Base-by-base conservation (phyloP, 2,888 invertebrate genomes). In the Octonoba sinensis region DNA sequence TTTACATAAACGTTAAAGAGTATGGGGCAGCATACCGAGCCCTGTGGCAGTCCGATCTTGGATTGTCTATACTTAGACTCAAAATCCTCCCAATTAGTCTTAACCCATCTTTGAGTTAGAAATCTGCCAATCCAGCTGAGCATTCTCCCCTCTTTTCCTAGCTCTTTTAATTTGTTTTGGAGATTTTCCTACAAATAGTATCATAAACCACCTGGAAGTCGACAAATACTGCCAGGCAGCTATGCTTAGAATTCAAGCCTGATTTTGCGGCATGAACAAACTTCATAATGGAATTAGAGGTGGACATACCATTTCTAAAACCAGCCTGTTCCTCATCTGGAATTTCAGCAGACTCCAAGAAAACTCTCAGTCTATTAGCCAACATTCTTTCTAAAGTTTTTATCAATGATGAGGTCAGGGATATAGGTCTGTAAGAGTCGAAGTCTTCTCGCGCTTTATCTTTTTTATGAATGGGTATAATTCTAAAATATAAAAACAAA, bases 151-250 rank as follows among this genome's bases (percentile, higher is more conserved):
- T 56, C 1, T 56, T n/a, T 56, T 1, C 56, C 56, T 56, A n/a
- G 56, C 18, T 56, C 56, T n/a, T 1, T 18, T 56, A 56, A 56
- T 56, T 56, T 56, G 1, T 18, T 56, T 56, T n/a, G 56, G 18
- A 56, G 56, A 24, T 59, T 59, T 59, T 22, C 59, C 59, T 59
- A 22, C 2, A 59, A 22, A 59, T 59, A 59, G 59, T 59, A 56
- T 56, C 56, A 59, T 59, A 22, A 24, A 24, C 16, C 18, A 16
- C 54, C 54, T 6, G n/a, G n/a, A 16, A 54, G 18, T 12, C 54
- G n/a, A 47, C 47, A 47, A 47, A 47, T 47, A 54, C 54, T 18
- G 16, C 54, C 18, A 54, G 18, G 11, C 24, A 16, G n/a, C n/a
- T n/a, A n/a, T n/a, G n/a, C n/a, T n/a, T n/a, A n/a, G n/a, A n/a